Evolutionary conservation across 2,113 vertebrate species (phyloP).

Genomic region (Taxidea taxus): DNA sequence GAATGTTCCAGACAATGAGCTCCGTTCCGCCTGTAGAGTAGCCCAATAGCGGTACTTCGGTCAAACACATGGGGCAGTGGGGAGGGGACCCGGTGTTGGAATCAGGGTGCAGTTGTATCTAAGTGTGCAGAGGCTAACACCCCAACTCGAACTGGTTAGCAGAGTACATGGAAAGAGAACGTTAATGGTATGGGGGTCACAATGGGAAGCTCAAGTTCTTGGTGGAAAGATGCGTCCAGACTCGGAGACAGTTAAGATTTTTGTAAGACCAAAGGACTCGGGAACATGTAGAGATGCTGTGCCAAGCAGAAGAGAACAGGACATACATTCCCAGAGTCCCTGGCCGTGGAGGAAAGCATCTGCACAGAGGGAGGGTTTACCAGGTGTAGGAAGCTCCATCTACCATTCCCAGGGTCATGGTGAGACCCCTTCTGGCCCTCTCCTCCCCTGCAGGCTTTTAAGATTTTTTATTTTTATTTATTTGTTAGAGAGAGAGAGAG

Average conservation of each 20-base stretch:
- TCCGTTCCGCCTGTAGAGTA: background rate
- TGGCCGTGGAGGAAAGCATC: background rate
- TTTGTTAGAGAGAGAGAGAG: too few relatives aligned
- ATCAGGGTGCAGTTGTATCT: background rate
- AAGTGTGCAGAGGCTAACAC: background rate
- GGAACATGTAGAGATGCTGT: background rate
- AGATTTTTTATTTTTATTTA: too few relatives aligned
- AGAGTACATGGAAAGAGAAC: background rate
- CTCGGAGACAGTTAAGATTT: background rate
- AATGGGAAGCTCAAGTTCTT: background rate
- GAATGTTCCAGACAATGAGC: background rate
- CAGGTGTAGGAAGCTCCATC: accelerated
- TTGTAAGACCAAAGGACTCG: background rate
- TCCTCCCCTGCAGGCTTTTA: too few relatives aligned
- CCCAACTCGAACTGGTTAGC: background rate
- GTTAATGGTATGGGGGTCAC: accelerated
- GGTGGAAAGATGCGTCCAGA: background rate
- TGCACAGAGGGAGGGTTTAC: background rate
- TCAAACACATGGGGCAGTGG: background rate
- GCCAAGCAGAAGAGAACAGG: background rate
- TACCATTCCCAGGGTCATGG: background rate
- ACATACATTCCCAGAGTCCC: background rate
- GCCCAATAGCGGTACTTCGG: background rate
- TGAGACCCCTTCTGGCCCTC: background rate
- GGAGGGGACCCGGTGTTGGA: background rate